Conservation (phyloP, 2,797 vertebrate genomes). For the Pyrrhura leucotis region DNA sequence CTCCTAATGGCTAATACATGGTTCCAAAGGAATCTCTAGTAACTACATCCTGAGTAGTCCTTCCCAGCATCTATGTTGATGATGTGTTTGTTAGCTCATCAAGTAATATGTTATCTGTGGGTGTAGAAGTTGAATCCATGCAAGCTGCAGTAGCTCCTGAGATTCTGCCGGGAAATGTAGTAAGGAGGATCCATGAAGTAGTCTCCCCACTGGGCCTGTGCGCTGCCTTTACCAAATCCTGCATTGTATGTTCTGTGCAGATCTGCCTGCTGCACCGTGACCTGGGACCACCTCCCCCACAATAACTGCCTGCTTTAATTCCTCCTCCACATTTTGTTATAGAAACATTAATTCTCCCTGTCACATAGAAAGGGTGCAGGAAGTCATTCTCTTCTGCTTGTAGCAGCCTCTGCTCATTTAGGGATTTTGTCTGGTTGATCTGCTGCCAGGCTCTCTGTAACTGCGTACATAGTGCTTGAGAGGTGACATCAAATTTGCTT, state of each 20-base stretch:
- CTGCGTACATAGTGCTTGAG: background rate
- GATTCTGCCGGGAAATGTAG: background rate
- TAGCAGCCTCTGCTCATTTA: background rate
- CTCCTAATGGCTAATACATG: background rate
- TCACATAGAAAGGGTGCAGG: background rate
- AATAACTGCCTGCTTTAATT: background rate
- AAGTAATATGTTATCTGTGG: background rate
- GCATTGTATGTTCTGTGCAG: rapidly evolving
- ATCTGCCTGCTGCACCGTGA: background rate
- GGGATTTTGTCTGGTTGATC: background rate
- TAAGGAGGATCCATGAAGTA: background rate
- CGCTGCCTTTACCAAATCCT: background rate
- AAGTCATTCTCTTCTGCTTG: background rate
- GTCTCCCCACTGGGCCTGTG: background rate
- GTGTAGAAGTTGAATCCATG: background rate
- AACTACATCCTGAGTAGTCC: background rate
- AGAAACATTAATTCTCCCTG: background rate
- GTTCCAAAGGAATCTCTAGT: background rate
- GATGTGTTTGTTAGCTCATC: background rate
- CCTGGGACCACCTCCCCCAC: background rate
- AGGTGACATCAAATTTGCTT: background rate
- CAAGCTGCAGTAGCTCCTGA: background rate
- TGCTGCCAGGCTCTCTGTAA: background rate
- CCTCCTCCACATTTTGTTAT: rapidly evolving
- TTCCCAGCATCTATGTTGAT: background rate